Conservation (phyloP, 92 coral and sea anemone genomes). For the Siderastrea radians region DNA sequence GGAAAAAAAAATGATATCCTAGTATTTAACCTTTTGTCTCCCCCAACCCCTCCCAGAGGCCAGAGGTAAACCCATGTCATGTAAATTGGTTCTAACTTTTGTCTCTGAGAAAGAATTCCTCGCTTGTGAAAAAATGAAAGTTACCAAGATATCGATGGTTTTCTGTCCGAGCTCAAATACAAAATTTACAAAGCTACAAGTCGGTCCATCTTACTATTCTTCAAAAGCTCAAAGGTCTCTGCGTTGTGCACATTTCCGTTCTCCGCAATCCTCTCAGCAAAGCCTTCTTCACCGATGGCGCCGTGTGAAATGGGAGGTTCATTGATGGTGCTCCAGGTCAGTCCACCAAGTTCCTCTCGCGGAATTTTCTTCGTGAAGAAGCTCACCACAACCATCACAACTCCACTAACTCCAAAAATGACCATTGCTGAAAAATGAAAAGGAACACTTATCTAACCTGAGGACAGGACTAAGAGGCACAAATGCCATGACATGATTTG, state of each 20-base stretch:
- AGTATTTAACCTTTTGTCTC: no score
- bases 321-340: slow-evolving; percentile 94
- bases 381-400: slow-evolving; percentile 88
- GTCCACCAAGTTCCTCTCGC: slow-evolving; percentile 95
- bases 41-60: no score
- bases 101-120: no score
- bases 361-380: slow-evolving; percentile 84
- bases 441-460: background rate
- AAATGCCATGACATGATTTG: background rate
- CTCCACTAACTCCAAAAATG: slow-evolving; percentile 84
- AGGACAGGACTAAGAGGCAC: background rate
- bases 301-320: slow-evolving; percentile 86
- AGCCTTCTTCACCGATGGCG: slow-evolving; percentile 24
- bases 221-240: slow-evolving; percentile 25
- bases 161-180: no score
- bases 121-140: no score
- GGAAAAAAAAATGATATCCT: background rate
- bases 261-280: slow-evolving; percentile 1
- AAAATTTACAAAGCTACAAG: background rate
- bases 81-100: no score
- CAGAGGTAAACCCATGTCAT: no score
- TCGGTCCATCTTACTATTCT: slow-evolving; percentile 5
- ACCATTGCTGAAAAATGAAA: slow-evolving; percentile 59
- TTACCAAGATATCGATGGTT: no score
- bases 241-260: background rate